Evolutionary conservation across 2,888 invertebrate species (phyloP), one percentile per base, ranked within the genome.

Genomic region (Venusia cambrica): DNA sequence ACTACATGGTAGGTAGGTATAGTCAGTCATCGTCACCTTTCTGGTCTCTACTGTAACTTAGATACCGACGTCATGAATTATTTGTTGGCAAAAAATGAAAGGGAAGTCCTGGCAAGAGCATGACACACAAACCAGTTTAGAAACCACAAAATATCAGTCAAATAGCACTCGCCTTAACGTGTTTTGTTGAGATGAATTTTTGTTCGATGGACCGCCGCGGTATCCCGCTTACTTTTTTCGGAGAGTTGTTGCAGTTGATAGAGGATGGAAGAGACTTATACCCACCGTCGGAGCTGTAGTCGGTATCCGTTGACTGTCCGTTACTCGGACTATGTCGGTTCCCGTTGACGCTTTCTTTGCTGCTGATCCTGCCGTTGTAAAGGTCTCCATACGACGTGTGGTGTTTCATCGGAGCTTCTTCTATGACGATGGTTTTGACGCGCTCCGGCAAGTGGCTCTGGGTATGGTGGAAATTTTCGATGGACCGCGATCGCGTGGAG

Each of bases 261-360:
- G 83, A 84, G 1, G 87, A 87, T 4, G 88, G 88, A n/a, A 88
- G 62, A 1, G 87, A 87, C 45, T 88, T 88, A 65, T 88, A 87
- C 1, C 88, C 88, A 1, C 88, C 85, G 53, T 87, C 88, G 2
- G 87, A 88, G 41, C 87, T 87, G 50, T 87, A 88, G 51, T 88
- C 88, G 0, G 87, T 87, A 48, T 88, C 88, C 0, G 87, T 87
- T 7, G 85, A 85, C 44, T 87, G 87, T 0, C 81, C 84, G 33
- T 67, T 83, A 33, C 80, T 76, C 0, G 87, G 85, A 38, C 85
- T 84, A 44, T 79, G 81, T 42, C 77, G 57, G 46, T 77, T 75
- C 1, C 78, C 78, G 45, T 77, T 79, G 1, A 79, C 83, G 37
- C 83, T 84, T 38, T 84, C 84, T 37, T 79, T 80, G 29, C 83